phyloP scores from a whole-genome alignment of 1,140 invertebrate species.

The Hylyphantes graminicola region DNA sequence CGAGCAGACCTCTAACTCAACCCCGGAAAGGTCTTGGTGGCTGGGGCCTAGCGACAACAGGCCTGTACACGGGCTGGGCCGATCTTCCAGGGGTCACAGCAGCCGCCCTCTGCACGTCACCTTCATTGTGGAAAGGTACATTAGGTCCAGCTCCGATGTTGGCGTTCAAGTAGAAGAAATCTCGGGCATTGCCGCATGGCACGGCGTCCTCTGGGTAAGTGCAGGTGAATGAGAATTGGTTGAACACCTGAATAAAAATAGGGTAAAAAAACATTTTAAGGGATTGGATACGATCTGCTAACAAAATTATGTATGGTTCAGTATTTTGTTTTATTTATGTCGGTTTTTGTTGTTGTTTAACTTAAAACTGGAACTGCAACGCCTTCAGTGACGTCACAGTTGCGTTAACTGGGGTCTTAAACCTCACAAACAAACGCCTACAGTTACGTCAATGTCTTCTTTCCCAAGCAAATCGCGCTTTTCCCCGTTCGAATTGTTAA shows the following conservation, averaged over 20 bases:
- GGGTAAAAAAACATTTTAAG: too few relatives aligned
- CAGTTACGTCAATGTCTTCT: too few relatives aligned
- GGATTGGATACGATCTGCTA: constrained; percentile 72
- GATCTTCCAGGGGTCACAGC: constrained; percentile 48
- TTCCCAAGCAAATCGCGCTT: too few relatives aligned
- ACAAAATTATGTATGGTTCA: too few relatives aligned
- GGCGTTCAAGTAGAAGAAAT: constrained; percentile 65
- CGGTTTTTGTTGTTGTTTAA: too few relatives aligned
- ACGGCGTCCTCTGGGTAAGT: constrained; percentile 64
- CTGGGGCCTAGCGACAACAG: background rate
- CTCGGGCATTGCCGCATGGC: constrained; percentile 64
- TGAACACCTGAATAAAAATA: constrained; percentile 65
- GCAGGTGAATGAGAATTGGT: constrained; percentile 76
- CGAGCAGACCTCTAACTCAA: background rate
- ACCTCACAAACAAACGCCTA: too few relatives aligned
- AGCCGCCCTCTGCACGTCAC: constrained; percentile 54
- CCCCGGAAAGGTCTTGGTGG: constrained; percentile 38
- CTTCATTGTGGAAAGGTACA: constrained; percentile 57
- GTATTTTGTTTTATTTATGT: too few relatives aligned
- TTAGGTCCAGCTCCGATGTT: constrained; percentile 61
- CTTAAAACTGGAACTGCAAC: too few relatives aligned
- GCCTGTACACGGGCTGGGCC: constrained; percentile 2
- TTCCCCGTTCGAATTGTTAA: too few relatives aligned
- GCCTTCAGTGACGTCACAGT: too few relatives aligned
- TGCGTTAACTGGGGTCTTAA: too few relatives aligned